Evolutionary conservation across 2,113 vertebrate genomes (phyloP).

Genomic region (Solenodon paradoxus): DNA sequence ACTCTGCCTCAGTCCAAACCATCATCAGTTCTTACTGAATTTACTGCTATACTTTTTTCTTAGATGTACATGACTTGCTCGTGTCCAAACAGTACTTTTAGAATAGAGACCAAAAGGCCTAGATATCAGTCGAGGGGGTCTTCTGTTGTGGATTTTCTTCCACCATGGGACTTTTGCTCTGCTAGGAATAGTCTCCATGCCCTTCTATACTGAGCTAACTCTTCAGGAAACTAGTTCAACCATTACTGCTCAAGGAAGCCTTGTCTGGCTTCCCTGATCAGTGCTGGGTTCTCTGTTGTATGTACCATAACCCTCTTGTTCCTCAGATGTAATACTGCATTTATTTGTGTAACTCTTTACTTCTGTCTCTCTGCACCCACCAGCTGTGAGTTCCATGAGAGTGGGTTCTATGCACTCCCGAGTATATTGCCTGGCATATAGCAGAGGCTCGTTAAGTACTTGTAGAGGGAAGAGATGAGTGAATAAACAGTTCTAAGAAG

Average conservation of each 20-base stretch:
- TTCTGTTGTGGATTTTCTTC: neutral
- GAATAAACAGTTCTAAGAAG: neutral
- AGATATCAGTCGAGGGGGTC: neutral
- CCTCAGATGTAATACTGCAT: neutral
- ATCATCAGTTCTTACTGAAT: neutral
- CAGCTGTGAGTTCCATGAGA: neutral
- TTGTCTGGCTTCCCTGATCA: neutral
- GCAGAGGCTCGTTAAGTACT: neutral
- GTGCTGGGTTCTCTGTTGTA: neutral
- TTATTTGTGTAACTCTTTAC: neutral
- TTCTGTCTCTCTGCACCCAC: neutral
- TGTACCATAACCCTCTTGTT: neutral
- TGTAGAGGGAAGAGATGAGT: neutral
- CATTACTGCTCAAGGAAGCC: neutral
- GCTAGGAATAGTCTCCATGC: neutral
- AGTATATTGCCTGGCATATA: neutral
- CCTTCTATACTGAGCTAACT: neutral
- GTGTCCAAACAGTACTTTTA: neutral
- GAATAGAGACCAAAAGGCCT: neutral
- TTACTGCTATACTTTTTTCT: accelerated
- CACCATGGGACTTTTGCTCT: neutral
- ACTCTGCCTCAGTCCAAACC: neutral
- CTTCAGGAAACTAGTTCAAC: neutral
- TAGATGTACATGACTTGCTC: neutral
- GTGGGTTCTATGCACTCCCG: neutral